phyloP scores from a whole-genome alignment of 2,797 vertebrate species.

The Rhabdomys pumilio region DNA sequence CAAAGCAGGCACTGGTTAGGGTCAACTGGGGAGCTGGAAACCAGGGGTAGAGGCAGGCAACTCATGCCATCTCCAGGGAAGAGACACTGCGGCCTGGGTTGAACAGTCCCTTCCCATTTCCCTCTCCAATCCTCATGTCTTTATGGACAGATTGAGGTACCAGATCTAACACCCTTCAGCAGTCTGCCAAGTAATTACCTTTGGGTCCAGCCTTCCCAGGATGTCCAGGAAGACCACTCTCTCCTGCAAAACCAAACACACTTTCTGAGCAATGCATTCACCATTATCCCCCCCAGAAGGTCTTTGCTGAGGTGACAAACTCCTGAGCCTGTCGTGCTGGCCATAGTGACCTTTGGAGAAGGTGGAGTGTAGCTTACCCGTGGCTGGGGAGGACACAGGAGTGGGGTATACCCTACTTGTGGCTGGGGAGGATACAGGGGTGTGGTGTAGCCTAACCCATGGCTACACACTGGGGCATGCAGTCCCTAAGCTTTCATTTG shows the following conservation, averaged over 20 bases:
- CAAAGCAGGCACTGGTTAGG: background rate
- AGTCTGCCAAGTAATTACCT: background rate
- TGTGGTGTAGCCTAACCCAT: background rate
- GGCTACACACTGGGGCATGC: background rate
- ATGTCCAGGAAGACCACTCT: background rate
- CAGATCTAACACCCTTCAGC: background rate
- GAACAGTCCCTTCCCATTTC: fast-evolving
- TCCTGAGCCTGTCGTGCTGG: background rate
- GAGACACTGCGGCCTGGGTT: fast-evolving
- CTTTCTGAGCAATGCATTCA: fast-evolving
- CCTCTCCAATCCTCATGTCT: background rate
- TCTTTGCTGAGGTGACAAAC: background rate
- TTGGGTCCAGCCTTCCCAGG: conserved; percentile 63
- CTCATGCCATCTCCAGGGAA: fast-evolving
- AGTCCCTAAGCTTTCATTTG: fast-evolving
- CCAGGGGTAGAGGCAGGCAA: background rate
- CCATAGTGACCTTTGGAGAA: background rate
- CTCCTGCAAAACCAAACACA: conserved; percentile 47
- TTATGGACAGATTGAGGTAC: background rate
- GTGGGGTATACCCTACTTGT: background rate
- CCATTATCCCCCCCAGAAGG: background rate
- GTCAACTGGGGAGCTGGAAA: background rate
- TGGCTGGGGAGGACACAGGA: background rate
- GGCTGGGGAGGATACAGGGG: background rate
- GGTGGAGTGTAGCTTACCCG: background rate